Evolutionary conservation across 2,113 vertebrate genomes (phyloP).

Genomic region (Caloenas nicobarica): DNA sequence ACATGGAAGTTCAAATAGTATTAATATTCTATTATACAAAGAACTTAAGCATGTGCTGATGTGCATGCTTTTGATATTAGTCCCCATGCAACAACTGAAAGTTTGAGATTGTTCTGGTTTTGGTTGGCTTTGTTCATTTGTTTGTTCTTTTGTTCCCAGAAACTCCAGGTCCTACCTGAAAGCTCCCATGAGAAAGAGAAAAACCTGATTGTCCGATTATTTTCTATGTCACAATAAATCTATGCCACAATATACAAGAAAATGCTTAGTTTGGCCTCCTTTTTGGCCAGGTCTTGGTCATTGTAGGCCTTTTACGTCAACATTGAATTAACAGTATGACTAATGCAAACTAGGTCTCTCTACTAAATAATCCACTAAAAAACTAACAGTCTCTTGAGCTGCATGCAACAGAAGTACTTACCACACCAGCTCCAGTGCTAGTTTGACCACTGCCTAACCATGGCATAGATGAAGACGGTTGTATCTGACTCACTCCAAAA

Average conservation of each 20-base stretch:
- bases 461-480: slow-evolving; percentile 90
- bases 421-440: slow-evolving; percentile 94
- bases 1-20: neutral
- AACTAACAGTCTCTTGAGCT: neutral
- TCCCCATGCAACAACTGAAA: neutral
- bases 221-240: neutral
- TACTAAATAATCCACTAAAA: neutral
- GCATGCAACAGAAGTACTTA: slow-evolving; percentile 56
- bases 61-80: neutral
- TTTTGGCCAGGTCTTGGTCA: neutral
- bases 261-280: neutral
- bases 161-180: neutral
- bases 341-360: neutral
- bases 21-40: neutral
- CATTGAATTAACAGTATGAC: neutral
- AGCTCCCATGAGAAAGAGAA: neutral
- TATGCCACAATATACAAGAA: neutral
- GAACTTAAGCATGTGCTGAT: neutral
- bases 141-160: neutral
- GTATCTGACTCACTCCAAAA: slow-evolving; percentile 82
- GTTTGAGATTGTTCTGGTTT: neutral
- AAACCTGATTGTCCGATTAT: neutral
- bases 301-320: neutral
- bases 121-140: neutral
- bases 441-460: slow-evolving; percentile 97